Conservation (phyloP, 1,140 invertebrate species). For the Heterodera carotae region DNA sequence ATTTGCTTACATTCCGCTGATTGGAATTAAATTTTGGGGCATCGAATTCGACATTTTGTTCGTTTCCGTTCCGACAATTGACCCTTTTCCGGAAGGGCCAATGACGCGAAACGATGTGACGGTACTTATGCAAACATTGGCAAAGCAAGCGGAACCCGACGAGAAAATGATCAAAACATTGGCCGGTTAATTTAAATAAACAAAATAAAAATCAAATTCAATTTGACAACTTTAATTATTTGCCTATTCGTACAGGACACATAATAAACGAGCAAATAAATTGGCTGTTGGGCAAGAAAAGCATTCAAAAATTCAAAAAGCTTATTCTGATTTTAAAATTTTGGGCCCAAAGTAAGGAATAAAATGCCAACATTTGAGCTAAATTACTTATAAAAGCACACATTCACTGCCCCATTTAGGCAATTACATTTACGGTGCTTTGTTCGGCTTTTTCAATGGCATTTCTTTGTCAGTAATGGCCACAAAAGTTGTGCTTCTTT, state of each 20-base stretch:
- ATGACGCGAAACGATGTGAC: background rate
- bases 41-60: background rate
- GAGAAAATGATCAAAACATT: background rate
- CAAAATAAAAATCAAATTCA: background rate
- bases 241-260: background rate
- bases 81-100: background rate
- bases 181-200: background rate
- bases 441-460: constrained; percentile 18
- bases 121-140: background rate
- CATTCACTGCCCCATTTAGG: background rate
- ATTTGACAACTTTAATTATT: background rate
- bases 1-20: background rate
- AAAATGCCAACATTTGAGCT: background rate
- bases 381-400: background rate
- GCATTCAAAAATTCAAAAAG: background rate
- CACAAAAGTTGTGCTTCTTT: background rate
- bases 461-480: constrained; percentile 7
- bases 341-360: background rate
- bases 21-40: background rate
- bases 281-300: background rate
- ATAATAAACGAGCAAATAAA: background rate
- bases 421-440: constrained; percentile 6
- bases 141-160: background rate
- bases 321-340: background rate
- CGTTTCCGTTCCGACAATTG: background rate